A percentile compares a stretch with the other conserved stretches of the same genome.
These are phyloP conservation scores for Cataglyphis albicans DNA, from an alignment of 2,888 invertebrate species.

Conservation along the genomic window DNA sequence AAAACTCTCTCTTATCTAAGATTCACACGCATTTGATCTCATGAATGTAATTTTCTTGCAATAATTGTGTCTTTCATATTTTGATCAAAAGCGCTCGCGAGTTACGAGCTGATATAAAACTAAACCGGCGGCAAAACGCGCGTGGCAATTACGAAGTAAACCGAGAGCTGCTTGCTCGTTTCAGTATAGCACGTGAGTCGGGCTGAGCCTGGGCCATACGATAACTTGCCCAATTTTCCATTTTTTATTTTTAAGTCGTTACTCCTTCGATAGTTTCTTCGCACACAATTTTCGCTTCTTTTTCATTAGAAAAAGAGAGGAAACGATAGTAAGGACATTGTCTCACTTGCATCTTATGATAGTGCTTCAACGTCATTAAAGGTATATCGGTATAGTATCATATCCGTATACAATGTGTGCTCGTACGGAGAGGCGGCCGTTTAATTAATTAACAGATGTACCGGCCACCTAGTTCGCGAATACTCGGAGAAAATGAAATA, in stretches of 20 bases:
- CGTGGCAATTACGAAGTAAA: constrained; percentile 14
- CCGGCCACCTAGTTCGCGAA: neutral
- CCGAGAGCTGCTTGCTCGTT: constrained; percentile 38
- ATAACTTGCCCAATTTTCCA: constrained; percentile 69
- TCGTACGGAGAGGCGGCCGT: constrained; percentile 47
- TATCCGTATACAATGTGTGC: constrained; percentile 75
- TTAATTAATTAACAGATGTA: neutral
- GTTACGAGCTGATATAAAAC: constrained; percentile 19
- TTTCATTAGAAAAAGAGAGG: constrained; percentile 54
- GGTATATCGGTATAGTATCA: constrained; percentile 74
- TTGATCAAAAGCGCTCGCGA: constrained; percentile 58
- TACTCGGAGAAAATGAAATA: neutral
- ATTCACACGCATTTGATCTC: constrained; percentile 70
- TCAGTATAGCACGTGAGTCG: constrained; percentile 58
- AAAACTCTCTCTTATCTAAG: constrained; percentile 40
- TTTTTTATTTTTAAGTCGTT: constrained; percentile 64
- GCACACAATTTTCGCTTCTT: constrained; percentile 77
- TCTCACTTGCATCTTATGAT: constrained; percentile 71
- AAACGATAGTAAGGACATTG: constrained; percentile 74
- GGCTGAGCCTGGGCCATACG: constrained; percentile 69
- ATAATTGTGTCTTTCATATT: constrained; percentile 64
- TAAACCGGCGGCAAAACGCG: constrained; percentile 42
- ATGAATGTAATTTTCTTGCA: constrained; percentile 63
- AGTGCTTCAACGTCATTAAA: constrained; percentile 73
- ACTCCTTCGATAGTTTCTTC: constrained; percentile 67